Conservation (phyloP, 2,888 invertebrate species). For the Branchellion lobata region DNA sequence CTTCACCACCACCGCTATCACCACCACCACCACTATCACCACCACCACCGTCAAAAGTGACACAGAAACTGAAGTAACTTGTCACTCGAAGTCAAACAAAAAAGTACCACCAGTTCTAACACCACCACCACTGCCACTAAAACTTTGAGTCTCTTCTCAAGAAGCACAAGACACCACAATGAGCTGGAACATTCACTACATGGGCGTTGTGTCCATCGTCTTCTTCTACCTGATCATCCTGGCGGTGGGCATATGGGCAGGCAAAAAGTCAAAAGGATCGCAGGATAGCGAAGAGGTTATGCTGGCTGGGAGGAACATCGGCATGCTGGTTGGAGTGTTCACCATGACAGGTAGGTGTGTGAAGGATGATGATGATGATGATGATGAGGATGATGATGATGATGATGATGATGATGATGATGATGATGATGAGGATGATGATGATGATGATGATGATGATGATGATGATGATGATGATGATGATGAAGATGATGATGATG, state of each 20-base stretch:
- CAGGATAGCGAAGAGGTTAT: slow-evolving; percentile 84
- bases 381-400: too few species aligned
- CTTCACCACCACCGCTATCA: too few species aligned
- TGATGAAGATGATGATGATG: slow-evolving; percentile 12
- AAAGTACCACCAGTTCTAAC: too few species aligned
- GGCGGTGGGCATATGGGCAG: slow-evolving; percentile 95
- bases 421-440: too few species aligned
- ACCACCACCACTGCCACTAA: not conserved
- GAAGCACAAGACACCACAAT: not conserved
- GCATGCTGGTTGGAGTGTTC: slow-evolving; percentile 93
- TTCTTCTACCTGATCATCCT: slow-evolving; percentile 94
- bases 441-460: slow-evolving; percentile 18
- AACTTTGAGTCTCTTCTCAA: not conserved
- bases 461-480: slow-evolving; percentile 66
- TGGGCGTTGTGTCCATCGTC: slow-evolving; percentile 88
- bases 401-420: too few species aligned
- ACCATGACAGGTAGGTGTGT: slow-evolving; percentile 94
- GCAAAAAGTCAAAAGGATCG: slow-evolving; percentile 74
- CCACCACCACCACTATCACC: too few species aligned
- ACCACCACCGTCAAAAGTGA: not conserved
- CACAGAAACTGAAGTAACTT: not conserved
- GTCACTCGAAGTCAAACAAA: not conserved
- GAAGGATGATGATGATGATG: too few species aligned
- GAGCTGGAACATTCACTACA: slow-evolving; percentile 68
- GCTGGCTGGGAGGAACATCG: slow-evolving; percentile 93